Base-by-base conservation (phyloP, 2,797 vertebrate species). In the Oryzias dopingdopingensis region DNA sequence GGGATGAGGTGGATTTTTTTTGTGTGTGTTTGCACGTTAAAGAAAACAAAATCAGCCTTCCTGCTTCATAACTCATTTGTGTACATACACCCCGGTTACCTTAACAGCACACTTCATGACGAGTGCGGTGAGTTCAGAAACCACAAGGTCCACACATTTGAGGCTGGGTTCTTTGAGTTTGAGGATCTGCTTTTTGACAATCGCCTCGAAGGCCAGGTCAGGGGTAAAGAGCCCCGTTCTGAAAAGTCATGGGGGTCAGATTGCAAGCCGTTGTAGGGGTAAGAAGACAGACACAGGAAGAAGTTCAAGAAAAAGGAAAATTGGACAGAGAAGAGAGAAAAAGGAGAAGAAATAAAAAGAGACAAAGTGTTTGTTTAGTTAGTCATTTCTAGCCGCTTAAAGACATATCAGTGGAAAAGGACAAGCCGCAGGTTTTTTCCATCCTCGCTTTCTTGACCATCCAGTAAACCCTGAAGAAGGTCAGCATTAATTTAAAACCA, bases 201-300 rank as follows among this genome's bases (percentile, higher is more conserved):
- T 95, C 83, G 93, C 92, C 90, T 94, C 94, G 82, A 96, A 96
- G 69, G 94, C 95, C 92, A 95, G 87, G 92, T 95, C 93, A 40
- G 94, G 94, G 81, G 95, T 95, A 92, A 96, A 96, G 85, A 95
- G 93, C 88, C 95, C 95, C 79, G 93, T 95, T 93, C 95, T 96
- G 91, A 78, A 62, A 70, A 67, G 70, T 72, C 57, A 46, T 41
- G 58, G 56, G 71, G 70, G 67, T 69, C 44, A 67, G 67, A 80
- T 63, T 77, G 74, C 56, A 51, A 80, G 82, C 76, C 71, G 70
- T 78, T 60, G 69, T 58, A 47, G 49, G 42, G 29, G 65, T 44
- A 61, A 42, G 61, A 52, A 67, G 26, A 76, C 17, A 73, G 53
- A 61, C 52, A 67, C 4, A 76, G 71, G 50, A 1, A 81, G 66